Conservation (phyloP, 2,888 invertebrate species). For the Chymomyza procnemis region DNA sequence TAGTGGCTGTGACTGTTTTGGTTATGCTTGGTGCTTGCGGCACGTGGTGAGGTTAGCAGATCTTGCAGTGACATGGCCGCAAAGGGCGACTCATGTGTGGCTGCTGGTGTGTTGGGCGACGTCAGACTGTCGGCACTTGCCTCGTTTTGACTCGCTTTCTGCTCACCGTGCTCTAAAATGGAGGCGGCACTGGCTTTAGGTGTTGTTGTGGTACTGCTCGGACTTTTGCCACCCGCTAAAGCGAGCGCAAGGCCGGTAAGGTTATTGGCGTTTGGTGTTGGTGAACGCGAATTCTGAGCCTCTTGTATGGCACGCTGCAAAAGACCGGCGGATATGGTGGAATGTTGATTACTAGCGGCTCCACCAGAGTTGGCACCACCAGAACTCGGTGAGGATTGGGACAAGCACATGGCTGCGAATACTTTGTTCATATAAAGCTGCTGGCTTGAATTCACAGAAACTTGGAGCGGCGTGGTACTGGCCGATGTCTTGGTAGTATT, state of each 20-base stretch:
- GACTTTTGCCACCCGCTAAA: conserved; percentile 60
- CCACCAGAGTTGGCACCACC: neutral
- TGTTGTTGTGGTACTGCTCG: conserved; percentile 47
- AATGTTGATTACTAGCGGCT: conserved; percentile 51
- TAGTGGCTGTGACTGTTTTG: conserved; percentile 74
- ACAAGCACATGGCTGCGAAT: conserved; percentile 77
- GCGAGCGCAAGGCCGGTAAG: conserved; percentile 72
- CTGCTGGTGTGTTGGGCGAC: conserved; percentile 65
- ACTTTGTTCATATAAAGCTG: conserved; percentile 77
- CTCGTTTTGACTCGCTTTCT: conserved; percentile 79
- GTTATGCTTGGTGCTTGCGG: conserved; percentile 43
- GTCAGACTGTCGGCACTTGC: conserved; percentile 79
- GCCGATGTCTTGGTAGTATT: conserved; percentile 31
- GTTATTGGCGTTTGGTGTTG: conserved; percentile 60
- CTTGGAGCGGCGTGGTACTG: conserved; percentile 67
- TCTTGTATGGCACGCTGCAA: conserved; percentile 75
- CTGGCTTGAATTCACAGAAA: conserved; percentile 69
- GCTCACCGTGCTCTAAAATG: conserved; percentile 79
- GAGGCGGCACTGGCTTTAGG: conserved; percentile 68
- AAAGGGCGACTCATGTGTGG: conserved; percentile 17
- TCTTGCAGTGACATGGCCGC: conserved; percentile 67
- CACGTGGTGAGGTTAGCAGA: conserved; percentile 73
- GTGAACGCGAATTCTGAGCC: conserved; percentile 65
- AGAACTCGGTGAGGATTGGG: conserved; percentile 63
- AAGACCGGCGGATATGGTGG: conserved; percentile 73